Base-by-base conservation (phyloP, 2,797 vertebrate species). In the Rhinogobio ventralis region DNA sequence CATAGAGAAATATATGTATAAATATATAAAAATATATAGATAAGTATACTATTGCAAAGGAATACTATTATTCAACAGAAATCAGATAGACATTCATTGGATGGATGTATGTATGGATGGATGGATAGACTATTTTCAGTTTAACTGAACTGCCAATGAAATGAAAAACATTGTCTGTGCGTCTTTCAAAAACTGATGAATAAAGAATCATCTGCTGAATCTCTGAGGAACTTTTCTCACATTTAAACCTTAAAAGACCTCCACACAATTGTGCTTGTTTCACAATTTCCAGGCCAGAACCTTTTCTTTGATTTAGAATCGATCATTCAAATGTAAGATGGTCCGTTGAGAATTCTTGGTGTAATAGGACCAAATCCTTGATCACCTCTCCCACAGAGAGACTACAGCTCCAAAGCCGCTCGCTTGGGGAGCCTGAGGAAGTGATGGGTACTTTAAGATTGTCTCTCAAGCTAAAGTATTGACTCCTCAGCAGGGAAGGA, bases 381-480 rank as follows among this genome's bases (percentile, higher is more conserved):
- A 83, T 67, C 33, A 51, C 42, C 39, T 86, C 72, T 64, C 77
- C 78, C 72, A 81, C 45, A 23, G 62, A 84, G 73, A 79, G 25
- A 73, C 75, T 83, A 23, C 13, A 45, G 45, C 51, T 36, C 45
- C 20, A 30, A 53, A 71, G 53, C n/a, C 42, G 69, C 46, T 62
- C 51, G 11, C 68, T 86, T 19, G 39, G 66, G 20, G 83, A 68
- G 42, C 64, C 25, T 10, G 23, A 68, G 69, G 71, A 87, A 82
- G 82, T 79, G 82, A 51, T 79, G 68, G 28, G 20, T 72, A 69
- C 36, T 83, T 83, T 67, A 39, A 36, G 45, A 89, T 74, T 53
- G 42, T 69, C 51, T 79, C 79, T 80, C 62, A 71, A 78, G 68
- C 84, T 81, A 77, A 76, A 79, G 39, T 69, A 87, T 89, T 23